phyloP scores from a whole-genome alignment of 2,888 invertebrate species.

The Sylvicola fuscatus region DNA sequence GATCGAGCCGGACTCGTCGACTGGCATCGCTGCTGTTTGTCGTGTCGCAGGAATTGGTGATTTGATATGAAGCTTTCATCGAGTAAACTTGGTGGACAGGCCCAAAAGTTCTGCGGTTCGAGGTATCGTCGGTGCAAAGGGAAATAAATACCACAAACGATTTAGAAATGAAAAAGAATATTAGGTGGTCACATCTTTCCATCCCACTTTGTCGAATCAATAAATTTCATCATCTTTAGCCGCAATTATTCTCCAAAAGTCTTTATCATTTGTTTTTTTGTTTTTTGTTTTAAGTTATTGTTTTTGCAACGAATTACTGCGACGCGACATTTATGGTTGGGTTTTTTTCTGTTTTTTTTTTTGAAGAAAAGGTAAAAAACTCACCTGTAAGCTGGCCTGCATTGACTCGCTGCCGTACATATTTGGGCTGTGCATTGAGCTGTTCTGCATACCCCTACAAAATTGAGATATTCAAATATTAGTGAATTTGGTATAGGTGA shows the following conservation, averaged over 20 bases:
- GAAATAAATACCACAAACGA: too few species aligned
- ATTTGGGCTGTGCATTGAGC: conserved; percentile 13
- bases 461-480: neutral
- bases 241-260: too few species aligned
- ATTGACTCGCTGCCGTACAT: conserved; percentile 13
- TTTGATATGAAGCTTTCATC: conserved; percentile 5
- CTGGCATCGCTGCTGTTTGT: conserved; percentile 5
- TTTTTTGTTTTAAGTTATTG: too few species aligned
- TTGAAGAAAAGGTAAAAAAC: neutral
- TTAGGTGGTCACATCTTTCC: too few species aligned
- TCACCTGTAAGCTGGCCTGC: conserved; percentile 14
- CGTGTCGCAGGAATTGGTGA: conserved; percentile 4
- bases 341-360: too few species aligned
- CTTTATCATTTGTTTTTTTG: too few species aligned
- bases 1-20: conserved; percentile 6
- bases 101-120: conserved; percentile 5
- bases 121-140: neutral
- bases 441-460: conserved; percentile 8
- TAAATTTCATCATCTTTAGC: too few species aligned
- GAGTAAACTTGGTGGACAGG: conserved; percentile 6
- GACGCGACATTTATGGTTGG: too few species aligned
- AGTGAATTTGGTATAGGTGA: neutral
- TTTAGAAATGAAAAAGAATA: too few species aligned
- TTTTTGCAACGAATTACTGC: too few species aligned
- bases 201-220: too few species aligned